phyloP scores from a whole-genome alignment of 2,113 vertebrate genomes.

The Tapirus terrestris region DNA sequence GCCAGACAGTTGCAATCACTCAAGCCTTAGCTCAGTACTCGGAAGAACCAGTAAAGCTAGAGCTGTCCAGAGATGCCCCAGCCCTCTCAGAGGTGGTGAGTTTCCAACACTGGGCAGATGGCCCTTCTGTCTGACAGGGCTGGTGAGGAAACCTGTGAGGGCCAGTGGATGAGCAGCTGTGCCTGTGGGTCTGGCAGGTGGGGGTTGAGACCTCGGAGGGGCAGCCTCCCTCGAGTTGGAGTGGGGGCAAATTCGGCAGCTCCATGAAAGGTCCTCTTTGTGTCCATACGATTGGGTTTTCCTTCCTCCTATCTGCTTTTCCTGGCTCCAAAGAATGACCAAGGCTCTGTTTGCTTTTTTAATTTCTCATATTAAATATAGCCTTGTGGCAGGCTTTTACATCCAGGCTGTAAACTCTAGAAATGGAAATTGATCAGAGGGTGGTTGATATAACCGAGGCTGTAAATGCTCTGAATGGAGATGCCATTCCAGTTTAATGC shows the following conservation, averaged over 20 bases:
- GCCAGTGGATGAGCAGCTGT: no score
- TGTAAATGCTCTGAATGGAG: conserved; percentile 79
- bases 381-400: conserved; percentile 79
- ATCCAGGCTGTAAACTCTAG: conserved; percentile 78
- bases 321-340: conserved; percentile 63
- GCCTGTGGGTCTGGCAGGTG: neutral
- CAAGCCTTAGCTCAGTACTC: neutral
- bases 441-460: conserved; percentile 76
- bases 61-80: neutral
- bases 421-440: conserved; percentile 83
- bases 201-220: neutral
- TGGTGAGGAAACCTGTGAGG: neutral
- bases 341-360: conserved; percentile 77
- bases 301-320: conserved; percentile 58
- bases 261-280: neutral
- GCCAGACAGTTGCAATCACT: neutral
- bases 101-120: accelerated
- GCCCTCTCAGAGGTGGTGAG: neutral
- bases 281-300: neutral
- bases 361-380: conserved; percentile 81
- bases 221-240: neutral
- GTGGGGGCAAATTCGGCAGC: neutral
- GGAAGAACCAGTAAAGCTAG: neutral
- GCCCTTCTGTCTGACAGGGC: neutral
- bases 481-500: conserved; percentile 79